Evolutionary conservation across 1,140 invertebrate species (phyloP).

Genomic region (Hermatobates lingyangjiaoensis): DNA sequence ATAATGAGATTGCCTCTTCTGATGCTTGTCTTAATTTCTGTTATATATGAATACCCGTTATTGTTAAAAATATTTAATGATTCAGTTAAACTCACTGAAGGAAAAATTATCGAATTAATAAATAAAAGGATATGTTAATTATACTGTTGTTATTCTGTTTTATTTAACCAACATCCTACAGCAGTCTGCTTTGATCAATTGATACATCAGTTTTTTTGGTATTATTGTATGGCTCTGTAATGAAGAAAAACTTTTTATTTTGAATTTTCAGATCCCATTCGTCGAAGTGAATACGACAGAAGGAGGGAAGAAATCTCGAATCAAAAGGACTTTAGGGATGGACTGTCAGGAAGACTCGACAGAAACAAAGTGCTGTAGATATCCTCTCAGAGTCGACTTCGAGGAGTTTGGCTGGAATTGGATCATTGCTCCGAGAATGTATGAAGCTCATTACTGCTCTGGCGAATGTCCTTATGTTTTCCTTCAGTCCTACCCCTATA

Average conservation of each 20-base stretch:
- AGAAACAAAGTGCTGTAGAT: conserved; percentile 70
- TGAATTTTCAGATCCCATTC: conserved; percentile 47
- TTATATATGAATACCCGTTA: no score
- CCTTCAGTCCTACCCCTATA: conserved; percentile 78
- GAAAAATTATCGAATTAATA: no score
- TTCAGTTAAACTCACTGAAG: no score
- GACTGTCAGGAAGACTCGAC: conserved; percentile 57
- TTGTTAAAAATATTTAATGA: no score
- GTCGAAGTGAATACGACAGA: conserved; percentile 54
- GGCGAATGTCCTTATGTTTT: conserved; percentile 85
- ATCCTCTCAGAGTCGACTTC: conserved; percentile 86
- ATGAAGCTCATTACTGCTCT: conserved; percentile 90
- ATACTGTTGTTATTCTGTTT: no score
- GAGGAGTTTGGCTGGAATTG: conserved; percentile 95
- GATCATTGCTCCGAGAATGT: conserved; percentile 89
- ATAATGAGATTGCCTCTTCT: no score
- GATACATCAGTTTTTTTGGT: not conserved
- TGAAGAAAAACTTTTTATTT: not conserved
- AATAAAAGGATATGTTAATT: no score
- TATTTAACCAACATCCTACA: no score
- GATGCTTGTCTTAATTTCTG: no score
- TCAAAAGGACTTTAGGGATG: conserved; percentile 53
- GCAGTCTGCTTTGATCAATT: no score
- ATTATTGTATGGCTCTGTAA: not conserved
- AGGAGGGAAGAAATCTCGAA: conserved; percentile 34